Conservation (phyloP, 37 sponge, comb jelly and placozoan genomes). For the Tethya wilhelma region DNA sequence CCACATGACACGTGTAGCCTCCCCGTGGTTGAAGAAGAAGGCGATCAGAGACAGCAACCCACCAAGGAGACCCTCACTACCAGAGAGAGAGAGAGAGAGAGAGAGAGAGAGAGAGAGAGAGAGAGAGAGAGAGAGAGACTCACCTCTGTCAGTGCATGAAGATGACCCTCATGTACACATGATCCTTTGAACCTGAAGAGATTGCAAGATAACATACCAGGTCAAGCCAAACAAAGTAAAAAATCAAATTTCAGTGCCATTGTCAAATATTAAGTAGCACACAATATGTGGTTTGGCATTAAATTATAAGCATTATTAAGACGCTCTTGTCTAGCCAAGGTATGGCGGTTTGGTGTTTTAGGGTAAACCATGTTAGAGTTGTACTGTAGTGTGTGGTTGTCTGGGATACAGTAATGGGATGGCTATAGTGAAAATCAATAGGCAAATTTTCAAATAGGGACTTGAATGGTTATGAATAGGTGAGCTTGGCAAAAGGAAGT, state of each 20-base stretch:
- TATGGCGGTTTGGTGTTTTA: no score
- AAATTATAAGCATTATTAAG: no score
- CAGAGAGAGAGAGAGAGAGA: background rate
- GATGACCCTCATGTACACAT: constrained; percentile 88
- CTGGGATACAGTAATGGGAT: background rate
- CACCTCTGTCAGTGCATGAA: constrained; percentile 92
- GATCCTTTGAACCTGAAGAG: constrained; percentile 78
- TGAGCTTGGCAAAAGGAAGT: background rate
- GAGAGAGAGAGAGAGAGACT: constrained; percentile 2
- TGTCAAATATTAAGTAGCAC: no score
- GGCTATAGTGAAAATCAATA: background rate
- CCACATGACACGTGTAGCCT: constrained; percentile 94
- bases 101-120: background rate
- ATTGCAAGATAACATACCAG: no score
- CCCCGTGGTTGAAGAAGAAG: constrained; percentile 88
- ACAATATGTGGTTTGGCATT: no score
- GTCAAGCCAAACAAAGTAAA: no score
- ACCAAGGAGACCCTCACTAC: constrained; percentile 70
- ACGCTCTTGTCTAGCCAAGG: no score
- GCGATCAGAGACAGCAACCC: constrained; percentile 47
- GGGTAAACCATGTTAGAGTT: no score
- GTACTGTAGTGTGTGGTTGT: background rate
- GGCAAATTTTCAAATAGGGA: background rate
- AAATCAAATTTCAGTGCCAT: no score
- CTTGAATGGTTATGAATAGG: background rate